Evolutionary conservation across 1,140 invertebrate species (phyloP), one percentile per base, ranked within the genome.

Genomic region (Samia ricini): DNA sequence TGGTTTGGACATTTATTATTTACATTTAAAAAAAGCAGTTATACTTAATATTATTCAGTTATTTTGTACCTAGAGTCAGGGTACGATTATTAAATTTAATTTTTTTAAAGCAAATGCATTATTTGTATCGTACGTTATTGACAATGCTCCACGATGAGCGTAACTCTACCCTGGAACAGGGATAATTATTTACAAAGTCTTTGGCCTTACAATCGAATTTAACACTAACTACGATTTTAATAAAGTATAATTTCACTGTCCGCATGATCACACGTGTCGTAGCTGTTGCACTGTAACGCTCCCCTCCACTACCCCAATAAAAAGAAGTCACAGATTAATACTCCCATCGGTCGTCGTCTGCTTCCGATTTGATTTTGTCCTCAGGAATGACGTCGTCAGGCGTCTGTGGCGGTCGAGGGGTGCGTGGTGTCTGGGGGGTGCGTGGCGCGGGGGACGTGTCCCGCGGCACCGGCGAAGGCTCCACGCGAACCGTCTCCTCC

Each of bases 401-500:
- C 54, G 74, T 70, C 66, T 63, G 76, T 24, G 71, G 55, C 20
- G 69, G 50, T 51, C 57, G 72, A 51, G 77, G 68, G 60, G 72
- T 60, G 63, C 58, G 77, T 2, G 68, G 68, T 26, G 91, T 65
- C 56, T 60, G 73, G 19, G 60, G 70, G 24, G 74, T 60, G 67
- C 65, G 72, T 29, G 81, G 71, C 8, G 66, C 24, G 68, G 60
- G 71, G 55, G 72, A 61, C 29, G 91, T 90, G 2, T 93, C 93
- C 24, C 92, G 92, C 54, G 83, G 80, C 1, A 94, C 94, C 0
- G 94, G 93, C 2, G 94, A 94, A 0, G 94, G 94, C 82, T 95
- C 95, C 36, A 95, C 93, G 21, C 94, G 91, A 49, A 95, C 92
- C 0, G 94, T 95, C 77, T 95, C 93, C 77, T 94, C 94, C 7